Conservation (phyloP, 2,888 invertebrate genomes). For the Parthenolecanium corni region DNA sequence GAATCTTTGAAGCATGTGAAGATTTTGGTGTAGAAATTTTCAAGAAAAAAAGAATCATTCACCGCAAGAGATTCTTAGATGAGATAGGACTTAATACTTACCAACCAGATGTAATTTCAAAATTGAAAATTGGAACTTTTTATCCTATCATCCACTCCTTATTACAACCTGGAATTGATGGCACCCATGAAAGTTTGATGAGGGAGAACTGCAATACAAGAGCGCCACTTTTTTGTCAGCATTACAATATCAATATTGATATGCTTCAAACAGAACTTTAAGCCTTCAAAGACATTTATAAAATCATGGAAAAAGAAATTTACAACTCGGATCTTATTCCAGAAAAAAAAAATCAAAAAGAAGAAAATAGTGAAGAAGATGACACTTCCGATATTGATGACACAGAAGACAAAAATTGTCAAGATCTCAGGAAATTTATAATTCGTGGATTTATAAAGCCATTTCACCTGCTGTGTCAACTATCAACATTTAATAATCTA, state of each 20-base stretch:
- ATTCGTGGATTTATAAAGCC: constrained; percentile 2
- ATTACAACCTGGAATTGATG: background rate
- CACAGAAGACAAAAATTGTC: background rate
- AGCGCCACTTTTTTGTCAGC: background rate
- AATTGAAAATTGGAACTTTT: background rate
- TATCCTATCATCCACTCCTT: background rate
- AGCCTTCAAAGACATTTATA: background rate
- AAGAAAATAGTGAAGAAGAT: background rate
- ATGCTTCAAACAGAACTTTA: background rate
- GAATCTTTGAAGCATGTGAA: background rate
- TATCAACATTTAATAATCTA: background rate
- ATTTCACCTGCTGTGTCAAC: background rate
- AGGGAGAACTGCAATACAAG: background rate
- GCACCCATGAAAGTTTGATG: background rate
- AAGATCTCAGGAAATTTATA: background rate
- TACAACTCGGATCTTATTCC: background rate
- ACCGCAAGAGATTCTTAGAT: background rate
- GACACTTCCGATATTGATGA: background rate
- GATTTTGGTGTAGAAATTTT: background rate
- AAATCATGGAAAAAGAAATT: background rate
- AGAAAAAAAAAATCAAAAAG: background rate
- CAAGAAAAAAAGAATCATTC: background rate
- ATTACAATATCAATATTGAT: background rate
- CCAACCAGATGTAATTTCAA: background rate
- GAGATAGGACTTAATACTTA: background rate